Evolutionary conservation across 2,113 vertebrate genomes (phyloP), one percentile per base, ranked within the genome.

Genomic region (Ginglymostoma cirratum): DNA sequence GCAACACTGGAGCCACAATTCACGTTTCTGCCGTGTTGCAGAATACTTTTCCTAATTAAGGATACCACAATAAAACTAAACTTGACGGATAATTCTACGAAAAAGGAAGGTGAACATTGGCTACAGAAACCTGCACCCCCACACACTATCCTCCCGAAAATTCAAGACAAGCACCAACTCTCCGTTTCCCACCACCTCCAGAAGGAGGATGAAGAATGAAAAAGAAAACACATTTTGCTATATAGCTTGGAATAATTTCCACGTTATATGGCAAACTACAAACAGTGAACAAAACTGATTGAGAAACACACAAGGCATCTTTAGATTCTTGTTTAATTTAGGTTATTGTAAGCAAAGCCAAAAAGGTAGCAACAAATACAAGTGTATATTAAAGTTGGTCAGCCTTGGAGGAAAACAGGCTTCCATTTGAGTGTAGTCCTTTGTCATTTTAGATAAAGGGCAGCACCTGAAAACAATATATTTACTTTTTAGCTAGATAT

Each of bases 391-490:
- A 42, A 38, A 19, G 8, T 66, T 38, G 34, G 1, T 7, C 65
- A 8, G 65, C 66, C 61, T 66, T 61, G 19, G 10, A 92, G 34
- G 48, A 66, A 66, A 67, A 34, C 2, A 38, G 5, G n/a, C 10
- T 66, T 92, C 89, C 61, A 65, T 34, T 66, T 21, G 89, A 66
- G 34, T 93, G 61, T 23, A 93, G 80, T 21, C 30, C n/a, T 66
- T 38, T 92, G 87, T 92, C 52, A 92, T 65, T 92, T 21, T 30
- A 66, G 89, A 90, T 90, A 61, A 93, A 93, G 34, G 78, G 19
- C 17, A 45, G 23, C 65, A 93, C 14, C 17, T 92, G 34, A 55
- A 89, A 89, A 89, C 45, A 87, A 27, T 3, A n/a, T 14, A 21
- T 34, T 5, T 92, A 14, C 15, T n/a, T 92, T 55, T 30, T 65